Evolutionary conservation across 2,888 invertebrate genomes (phyloP).

Genomic region (Callinectes sapidus): DNA sequence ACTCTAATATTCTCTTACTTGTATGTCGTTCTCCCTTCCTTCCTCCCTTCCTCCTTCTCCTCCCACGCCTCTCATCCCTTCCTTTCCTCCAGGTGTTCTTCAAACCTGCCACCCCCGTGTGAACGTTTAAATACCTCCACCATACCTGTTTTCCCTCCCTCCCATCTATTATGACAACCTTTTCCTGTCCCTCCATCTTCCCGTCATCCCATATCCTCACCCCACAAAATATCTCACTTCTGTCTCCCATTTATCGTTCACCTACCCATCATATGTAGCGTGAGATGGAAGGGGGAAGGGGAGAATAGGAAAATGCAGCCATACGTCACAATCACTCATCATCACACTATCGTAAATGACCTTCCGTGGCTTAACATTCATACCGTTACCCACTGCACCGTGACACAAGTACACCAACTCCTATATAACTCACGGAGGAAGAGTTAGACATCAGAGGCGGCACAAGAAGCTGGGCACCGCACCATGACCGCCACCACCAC

Average conservation of each 20-base stretch:
- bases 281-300: background rate
- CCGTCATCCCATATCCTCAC: background rate
- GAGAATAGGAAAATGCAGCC: background rate
- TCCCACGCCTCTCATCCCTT: background rate
- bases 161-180: background rate
- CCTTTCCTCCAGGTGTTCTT: background rate
- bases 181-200: background rate
- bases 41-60: no score
- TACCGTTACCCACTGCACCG: background rate
- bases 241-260: background rate
- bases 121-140: background rate
- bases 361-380: background rate
- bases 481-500: background rate
- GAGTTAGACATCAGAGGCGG: background rate
- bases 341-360: background rate
- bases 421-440: background rate
- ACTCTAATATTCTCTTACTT: no score
- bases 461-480: background rate
- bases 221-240: background rate
- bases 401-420: background rate
- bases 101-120: background rate
- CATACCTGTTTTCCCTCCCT: background rate
- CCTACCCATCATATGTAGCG: background rate
- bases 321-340: background rate
- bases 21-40: background rate